phyloP scores from a whole-genome alignment of 2,888 invertebrate species.

The Scaptomyza cyrtandrae region DNA sequence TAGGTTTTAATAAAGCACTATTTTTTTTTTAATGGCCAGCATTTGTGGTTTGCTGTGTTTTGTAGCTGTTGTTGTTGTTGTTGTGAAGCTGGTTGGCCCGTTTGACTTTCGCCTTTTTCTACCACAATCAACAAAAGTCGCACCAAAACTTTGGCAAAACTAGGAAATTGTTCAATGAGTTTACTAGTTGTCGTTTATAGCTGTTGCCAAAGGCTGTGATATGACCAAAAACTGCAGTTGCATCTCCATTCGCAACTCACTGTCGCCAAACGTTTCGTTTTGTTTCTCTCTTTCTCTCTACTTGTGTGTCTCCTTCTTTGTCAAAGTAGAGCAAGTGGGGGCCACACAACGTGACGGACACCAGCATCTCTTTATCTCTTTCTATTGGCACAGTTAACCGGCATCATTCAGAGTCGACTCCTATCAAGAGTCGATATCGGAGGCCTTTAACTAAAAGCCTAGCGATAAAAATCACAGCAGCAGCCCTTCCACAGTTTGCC shows the following conservation, averaged over 20 bases:
- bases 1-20: slow-evolving; percentile 61
- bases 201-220: slow-evolving; percentile 27
- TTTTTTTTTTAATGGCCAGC: slow-evolving; percentile 65
- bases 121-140: slow-evolving; percentile 56
- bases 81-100: slow-evolving; percentile 5
- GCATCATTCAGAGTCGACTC: slow-evolving; percentile 6
- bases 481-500: slow-evolving; percentile 44
- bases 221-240: slow-evolving; percentile 49
- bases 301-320: slow-evolving; percentile 17
- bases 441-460: slow-evolving; percentile 70
- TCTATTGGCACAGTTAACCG: slow-evolving; percentile 38
- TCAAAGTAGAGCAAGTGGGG: slow-evolving; percentile 55
- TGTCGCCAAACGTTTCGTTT: slow-evolving; percentile 13
- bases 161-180: slow-evolving; percentile 69
- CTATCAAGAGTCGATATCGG: slow-evolving; percentile 37
- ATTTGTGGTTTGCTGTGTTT: slow-evolving; percentile 33
- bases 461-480: slow-evolving; percentile 66
- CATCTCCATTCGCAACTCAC: slow-evolving; percentile 31
- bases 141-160: slow-evolving; percentile 60
- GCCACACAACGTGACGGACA: slow-evolving; percentile 60
- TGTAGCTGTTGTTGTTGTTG: slow-evolving; percentile 1
- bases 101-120: neutral
- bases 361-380: neutral
- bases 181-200: slow-evolving; percentile 17
- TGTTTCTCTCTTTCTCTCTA: neutral